Conservation (phyloP, 2,113 vertebrate species). For the Anolis sagrei region DNA sequence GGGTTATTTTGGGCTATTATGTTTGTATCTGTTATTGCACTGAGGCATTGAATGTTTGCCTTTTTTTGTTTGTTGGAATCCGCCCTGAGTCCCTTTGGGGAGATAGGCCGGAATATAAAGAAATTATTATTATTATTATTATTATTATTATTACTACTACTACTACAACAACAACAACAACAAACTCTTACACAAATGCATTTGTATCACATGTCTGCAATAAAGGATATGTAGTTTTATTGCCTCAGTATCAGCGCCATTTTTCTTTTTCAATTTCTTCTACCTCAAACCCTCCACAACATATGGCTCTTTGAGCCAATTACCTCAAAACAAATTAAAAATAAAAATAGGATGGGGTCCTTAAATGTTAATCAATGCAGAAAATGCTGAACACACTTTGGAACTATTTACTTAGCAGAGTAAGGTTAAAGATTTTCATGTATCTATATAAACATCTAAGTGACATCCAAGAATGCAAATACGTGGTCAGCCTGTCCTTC, state of each 20-base stretch:
- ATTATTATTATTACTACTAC: too few relatives aligned
- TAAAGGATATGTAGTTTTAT: neutral
- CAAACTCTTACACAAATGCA: too few relatives aligned
- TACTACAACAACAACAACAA: too few relatives aligned
- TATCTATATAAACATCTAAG: neutral
- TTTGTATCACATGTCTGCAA: neutral
- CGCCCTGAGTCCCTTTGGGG: too few relatives aligned
- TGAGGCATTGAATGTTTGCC: too few relatives aligned
- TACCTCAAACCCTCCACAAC: conserved; percentile 3
- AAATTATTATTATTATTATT: too few relatives aligned
- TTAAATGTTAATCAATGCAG: neutral
- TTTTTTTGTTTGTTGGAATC: too few relatives aligned
- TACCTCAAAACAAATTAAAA: conserved; percentile 7
- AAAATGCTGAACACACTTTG: neutral
- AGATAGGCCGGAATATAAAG: too few relatives aligned
- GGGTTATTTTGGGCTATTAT: too few relatives aligned
- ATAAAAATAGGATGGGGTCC: neutral
- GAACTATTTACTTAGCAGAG: neutral
- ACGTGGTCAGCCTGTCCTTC: neutral
- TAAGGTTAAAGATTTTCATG: neutral
- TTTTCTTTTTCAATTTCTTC: neutral
- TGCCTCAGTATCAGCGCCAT: neutral
- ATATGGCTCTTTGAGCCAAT: neutral
- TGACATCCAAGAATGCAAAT: neutral
- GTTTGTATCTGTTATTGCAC: too few relatives aligned